Evolutionary conservation across 2,113 vertebrate species (phyloP), one percentile per base, ranked within the genome.

Genomic region (Hippocampus guttulatus): DNA sequence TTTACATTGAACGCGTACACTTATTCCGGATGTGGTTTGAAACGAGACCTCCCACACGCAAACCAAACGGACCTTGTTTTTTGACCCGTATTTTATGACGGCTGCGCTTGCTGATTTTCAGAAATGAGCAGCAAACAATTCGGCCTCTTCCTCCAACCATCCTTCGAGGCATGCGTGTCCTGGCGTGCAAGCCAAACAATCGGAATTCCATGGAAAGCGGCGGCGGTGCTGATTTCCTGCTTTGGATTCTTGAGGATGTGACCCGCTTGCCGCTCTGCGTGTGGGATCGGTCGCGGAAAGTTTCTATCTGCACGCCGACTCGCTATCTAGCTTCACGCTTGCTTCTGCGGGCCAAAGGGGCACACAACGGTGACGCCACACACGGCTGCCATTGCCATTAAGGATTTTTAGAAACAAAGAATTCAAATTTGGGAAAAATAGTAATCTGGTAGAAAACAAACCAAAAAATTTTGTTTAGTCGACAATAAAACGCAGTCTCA

Each of bases 231-330:
- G 86, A 81, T 82, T 87, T 90, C 89, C 88, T 90, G 87, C 86
- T 88, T 76, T 84, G 80, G 82, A 85, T 88, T 86, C 82, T 85
- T 86, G 79, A 88, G 88, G 83, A 88, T 88, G 89, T 87, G 84
- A 75, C 73, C 76, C 74, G 74, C 58, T 49, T 80, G 81, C 76
- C 73, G 76, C 79, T 81, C 60, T 69, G 77, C 77, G 82, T 83
- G 87, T 85, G 83, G 80, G 85, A 86, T 64, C 79, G 71, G 63
- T 73, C 80, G 75, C 81, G 79, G 77, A 80, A 81, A 86, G 76
- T 81, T 27, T 81, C 78, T 85, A 84, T 85, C 84, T 82, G 58
- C 60, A 61, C 73, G 68, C 68, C 67, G 27, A 58, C 27, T 21
- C 67, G 73, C 83, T 87, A 83, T 85, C 79, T 81, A 76, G 57